Evolutionary conservation across 2,113 vertebrate species (phyloP), one percentile per base, ranked within the genome.

Genomic region (Albula glossodonta): DNA sequence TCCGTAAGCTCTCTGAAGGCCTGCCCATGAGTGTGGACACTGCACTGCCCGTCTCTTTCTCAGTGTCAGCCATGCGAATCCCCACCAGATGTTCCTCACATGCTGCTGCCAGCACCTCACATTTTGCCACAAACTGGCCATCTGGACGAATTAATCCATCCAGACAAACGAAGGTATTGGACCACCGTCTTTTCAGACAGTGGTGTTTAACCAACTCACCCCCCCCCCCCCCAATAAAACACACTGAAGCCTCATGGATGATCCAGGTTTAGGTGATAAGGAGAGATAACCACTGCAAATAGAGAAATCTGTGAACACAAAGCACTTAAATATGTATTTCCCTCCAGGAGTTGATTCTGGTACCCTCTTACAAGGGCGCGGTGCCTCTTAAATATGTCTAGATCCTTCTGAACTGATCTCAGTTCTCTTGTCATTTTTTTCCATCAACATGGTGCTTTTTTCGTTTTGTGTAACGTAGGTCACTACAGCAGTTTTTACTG

Each of bases 401-500:
- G 70, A 25, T 74, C 70, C n/a, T 82, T 49, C 78, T 41, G 48
- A 56, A 84, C 51, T 19, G 57, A 86, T 80, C 13, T 52, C 10
- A 85, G 80, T 87, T 63, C 22, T 25, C 74, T 52, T 82, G 81
- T 82, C 10, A 53, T 82, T 82, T 74, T 84, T 89, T 52, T 41
- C 78, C 17, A 22, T 80, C 48, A 77, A 78, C 66, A 51, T 84
- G 66, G 70, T 84, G n/a, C 83, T 63, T 89, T 90, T 89, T 88
- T 88, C 79, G 85, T 90, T 56, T 86, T 60, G 52, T 41, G 19
- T 41, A 66, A 51, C 49, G 88, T 87, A 79, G 8, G 60, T 90
- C 31, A 82, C 70, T 87, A 88, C 57, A 86, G 83, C 85, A 77
- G 86, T 88, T 56, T 3, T n/a, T 90, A 84, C 87, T 86, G 86